Conservation (phyloP, 2,888 invertebrate genomes). For the Tanaodytes sp. region DNA sequence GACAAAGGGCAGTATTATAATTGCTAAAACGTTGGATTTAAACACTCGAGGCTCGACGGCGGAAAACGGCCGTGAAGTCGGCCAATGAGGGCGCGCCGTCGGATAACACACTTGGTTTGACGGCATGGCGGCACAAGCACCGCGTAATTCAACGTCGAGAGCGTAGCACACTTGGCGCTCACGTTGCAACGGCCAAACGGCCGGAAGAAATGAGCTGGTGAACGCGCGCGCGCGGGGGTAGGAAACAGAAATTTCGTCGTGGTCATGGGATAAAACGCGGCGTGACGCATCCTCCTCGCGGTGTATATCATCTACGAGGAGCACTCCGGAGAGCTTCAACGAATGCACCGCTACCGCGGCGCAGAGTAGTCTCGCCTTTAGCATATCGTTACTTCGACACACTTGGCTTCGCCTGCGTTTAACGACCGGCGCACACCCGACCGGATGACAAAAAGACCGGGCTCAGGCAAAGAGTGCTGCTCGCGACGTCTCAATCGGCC, state of each 20-base stretch:
- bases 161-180: slow-evolving; percentile 33
- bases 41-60: slow-evolving; percentile 42
- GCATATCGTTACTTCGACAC: slow-evolving; percentile 69
- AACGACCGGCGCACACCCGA: slow-evolving; percentile 62
- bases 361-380: slow-evolving; percentile 61
- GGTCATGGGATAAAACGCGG: slow-evolving; percentile 24
- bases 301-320: slow-evolving; percentile 44
- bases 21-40: too few relatives aligned
- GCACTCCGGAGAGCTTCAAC: slow-evolving; percentile 57
- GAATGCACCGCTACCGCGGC: slow-evolving; percentile 53
- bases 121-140: slow-evolving; percentile 41
- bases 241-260: slow-evolving; percentile 4
- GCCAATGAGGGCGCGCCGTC: slow-evolving; percentile 38
- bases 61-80: slow-evolving; percentile 35
- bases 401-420: slow-evolving; percentile 69
- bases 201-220: slow-evolving; percentile 18
- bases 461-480: slow-evolving; percentile 64
- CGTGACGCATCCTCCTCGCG: too few relatives aligned
- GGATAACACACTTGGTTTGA: too few relatives aligned
- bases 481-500: slow-evolving; percentile 69
- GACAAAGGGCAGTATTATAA: too few relatives aligned
- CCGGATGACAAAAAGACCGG: slow-evolving; percentile 47
- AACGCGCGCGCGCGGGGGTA: slow-evolving; percentile 13
- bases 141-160: slow-evolving; percentile 51
- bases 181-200: slow-evolving; percentile 41